These are phyloP conservation scores for Propithecus coquereli DNA, from an alignment of 2,113 vertebrate species.

Conservation along the genomic window DNA sequence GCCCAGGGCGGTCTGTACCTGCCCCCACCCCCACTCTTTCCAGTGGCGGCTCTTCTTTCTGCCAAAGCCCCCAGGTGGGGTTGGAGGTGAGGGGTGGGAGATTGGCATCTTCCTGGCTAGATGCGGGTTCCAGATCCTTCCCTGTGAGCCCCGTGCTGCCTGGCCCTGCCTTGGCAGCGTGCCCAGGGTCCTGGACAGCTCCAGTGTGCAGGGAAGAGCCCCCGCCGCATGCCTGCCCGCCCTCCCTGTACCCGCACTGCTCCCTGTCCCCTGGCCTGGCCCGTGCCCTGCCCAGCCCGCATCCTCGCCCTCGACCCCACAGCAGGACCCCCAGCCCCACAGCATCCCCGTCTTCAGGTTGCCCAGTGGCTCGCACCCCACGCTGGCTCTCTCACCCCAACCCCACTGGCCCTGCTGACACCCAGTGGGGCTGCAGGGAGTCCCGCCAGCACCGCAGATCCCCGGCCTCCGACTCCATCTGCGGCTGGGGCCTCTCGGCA, in stretches of 20 bases:
- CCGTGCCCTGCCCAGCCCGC: background rate
- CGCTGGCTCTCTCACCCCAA: too few species aligned
- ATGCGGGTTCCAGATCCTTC: too few species aligned
- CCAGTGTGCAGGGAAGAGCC: background rate
- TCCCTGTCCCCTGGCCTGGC: background rate
- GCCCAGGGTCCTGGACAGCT: background rate
- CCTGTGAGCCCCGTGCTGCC: background rate
- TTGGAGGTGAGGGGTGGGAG: too few species aligned
- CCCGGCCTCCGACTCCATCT: background rate
- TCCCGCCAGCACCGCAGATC: fast-evolving
- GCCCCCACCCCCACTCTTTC: background rate
- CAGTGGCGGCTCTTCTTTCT: background rate
- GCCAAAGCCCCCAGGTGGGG: background rate
- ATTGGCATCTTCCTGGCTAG: background rate
- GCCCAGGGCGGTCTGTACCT: fast-evolving
- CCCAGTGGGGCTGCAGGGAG: background rate
- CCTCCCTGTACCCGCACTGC: background rate
- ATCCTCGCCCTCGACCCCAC: background rate
- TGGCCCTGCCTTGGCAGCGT: background rate
- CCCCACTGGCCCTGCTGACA: fast-evolving
- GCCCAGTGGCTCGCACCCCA: fast-evolving
- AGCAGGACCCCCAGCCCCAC: too few species aligned
- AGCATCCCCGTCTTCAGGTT: background rate
- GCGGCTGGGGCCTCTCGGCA: background rate
- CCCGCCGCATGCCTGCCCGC: fast-evolving